Evolutionary conservation across 1,140 invertebrate genomes (phyloP).

Genomic region (Micrasema minimum): DNA sequence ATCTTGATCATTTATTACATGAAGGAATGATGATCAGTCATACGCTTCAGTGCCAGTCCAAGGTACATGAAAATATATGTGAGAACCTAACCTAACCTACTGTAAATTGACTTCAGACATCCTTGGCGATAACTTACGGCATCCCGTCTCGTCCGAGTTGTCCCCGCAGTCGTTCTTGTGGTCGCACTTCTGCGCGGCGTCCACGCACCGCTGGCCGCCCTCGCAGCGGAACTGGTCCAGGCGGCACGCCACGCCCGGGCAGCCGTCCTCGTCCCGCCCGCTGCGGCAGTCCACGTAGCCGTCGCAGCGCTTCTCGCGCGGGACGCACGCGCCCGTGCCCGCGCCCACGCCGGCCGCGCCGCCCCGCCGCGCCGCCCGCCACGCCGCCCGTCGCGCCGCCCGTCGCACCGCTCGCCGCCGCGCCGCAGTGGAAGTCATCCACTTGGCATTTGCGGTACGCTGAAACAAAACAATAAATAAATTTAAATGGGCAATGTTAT

Average conservation of each 20-base stretch:
- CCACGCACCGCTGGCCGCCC: conserved; percentile 85
- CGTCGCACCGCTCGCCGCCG: conserved; percentile 56
- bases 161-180: conserved; percentile 91
- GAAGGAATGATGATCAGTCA: too few species aligned
- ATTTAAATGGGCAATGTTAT: too few species aligned
- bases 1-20: too few species aligned
- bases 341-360: too few species aligned
- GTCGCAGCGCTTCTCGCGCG: conserved; percentile 88
- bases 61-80: too few species aligned
- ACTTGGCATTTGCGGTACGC: conserved; percentile 86
- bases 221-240: conserved; percentile 92
- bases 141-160: conserved; percentile 87
- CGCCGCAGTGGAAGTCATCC: conserved; percentile 84
- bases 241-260: conserved; percentile 78
- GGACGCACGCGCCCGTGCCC: conserved; percentile 74
- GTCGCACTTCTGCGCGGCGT: conserved; percentile 84
- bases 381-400: conserved; percentile 58
- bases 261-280: conserved; percentile 85
- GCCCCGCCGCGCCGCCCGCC: conserved; percentile 58
- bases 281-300: conserved; percentile 85
- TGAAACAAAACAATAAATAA: conserved; percentile 63
- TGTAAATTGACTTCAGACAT: too few species aligned
- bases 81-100: too few species aligned
- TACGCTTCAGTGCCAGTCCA: too few species aligned
- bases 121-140: conserved; percentile 83